These are phyloP conservation scores for Lagenorhynchus albirostris DNA, from an alignment of 2,113 vertebrate species.

Conservation along the genomic window DNA sequence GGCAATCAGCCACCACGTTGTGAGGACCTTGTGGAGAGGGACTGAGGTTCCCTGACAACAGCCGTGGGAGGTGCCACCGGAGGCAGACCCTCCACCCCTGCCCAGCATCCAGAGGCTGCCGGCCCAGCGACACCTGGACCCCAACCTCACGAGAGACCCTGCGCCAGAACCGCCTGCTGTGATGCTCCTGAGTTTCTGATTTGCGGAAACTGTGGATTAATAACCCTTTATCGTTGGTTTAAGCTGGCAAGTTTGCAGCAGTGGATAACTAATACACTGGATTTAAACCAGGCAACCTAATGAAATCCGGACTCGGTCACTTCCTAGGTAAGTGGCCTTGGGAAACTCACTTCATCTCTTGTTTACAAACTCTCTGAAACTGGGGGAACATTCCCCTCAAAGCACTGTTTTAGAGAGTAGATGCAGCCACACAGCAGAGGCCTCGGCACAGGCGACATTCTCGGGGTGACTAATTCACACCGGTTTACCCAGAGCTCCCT, in stretches of 20 bases:
- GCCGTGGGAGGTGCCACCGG: accelerated
- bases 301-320: neutral
- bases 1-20: too few species aligned
- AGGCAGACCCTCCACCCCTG: neutral
- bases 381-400: neutral
- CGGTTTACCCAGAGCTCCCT: neutral
- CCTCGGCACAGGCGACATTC: neutral
- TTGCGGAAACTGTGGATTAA: neutral
- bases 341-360: neutral
- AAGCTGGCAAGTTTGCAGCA: neutral
- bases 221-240: neutral
- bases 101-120: neutral
- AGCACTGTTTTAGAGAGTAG: neutral
- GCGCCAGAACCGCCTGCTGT: neutral
- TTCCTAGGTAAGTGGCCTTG: neutral
- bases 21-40: neutral
- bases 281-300: neutral
- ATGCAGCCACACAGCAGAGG: neutral
- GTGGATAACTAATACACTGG: neutral
- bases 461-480: neutral
- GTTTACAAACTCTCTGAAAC: neutral
- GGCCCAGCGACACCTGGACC: neutral
- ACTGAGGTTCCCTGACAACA: neutral
- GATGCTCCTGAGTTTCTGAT: neutral
- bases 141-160: neutral